A percentile compares a stretch with the other conserved stretches of the same genome.
These are phyloP conservation scores for Cosmia trapezina DNA, from an alignment of 2,888 invertebrate species.

Conservation along the genomic window DNA sequence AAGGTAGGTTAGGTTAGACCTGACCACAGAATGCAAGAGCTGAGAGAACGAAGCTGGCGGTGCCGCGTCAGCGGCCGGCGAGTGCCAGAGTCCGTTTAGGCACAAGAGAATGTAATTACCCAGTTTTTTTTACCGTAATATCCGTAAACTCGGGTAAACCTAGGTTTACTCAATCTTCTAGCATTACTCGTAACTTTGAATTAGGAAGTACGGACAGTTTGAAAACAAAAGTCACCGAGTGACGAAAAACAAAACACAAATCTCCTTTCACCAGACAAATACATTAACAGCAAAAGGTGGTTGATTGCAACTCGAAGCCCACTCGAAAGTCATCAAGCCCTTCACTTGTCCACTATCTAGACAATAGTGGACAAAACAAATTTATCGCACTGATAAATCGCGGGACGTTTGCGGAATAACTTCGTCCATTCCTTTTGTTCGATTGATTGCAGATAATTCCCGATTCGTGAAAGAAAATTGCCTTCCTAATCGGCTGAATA, in stretches of 20 bases:
- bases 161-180: too few relatives aligned
- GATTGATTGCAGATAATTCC: constrained; percentile 87
- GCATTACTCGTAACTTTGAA: too few relatives aligned
- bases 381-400: constrained; percentile 80
- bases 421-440: constrained; percentile 82
- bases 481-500: constrained; percentile 71
- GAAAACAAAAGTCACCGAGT: background rate
- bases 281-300: constrained; percentile 46
- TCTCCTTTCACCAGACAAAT: constrained; percentile 8
- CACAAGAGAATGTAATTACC: too few relatives aligned
- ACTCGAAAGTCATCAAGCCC: constrained; percentile 46
- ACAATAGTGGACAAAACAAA: constrained; percentile 59
- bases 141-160: too few relatives aligned
- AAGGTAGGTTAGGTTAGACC: too few relatives aligned
- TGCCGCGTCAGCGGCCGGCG: too few relatives aligned
- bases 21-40: too few relatives aligned
- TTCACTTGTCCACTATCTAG: constrained; percentile 34
- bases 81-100: too few relatives aligned
- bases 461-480: constrained; percentile 80
- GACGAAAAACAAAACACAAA: constrained; percentile 17
- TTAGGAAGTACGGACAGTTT: too few relatives aligned
- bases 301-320: constrained; percentile 67
- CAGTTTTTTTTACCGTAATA: too few relatives aligned
- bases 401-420: constrained; percentile 75
- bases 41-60: too few relatives aligned